Base-by-base conservation (phyloP, 1,140 invertebrate genomes). In the Hypothenemus hampei region DNA sequence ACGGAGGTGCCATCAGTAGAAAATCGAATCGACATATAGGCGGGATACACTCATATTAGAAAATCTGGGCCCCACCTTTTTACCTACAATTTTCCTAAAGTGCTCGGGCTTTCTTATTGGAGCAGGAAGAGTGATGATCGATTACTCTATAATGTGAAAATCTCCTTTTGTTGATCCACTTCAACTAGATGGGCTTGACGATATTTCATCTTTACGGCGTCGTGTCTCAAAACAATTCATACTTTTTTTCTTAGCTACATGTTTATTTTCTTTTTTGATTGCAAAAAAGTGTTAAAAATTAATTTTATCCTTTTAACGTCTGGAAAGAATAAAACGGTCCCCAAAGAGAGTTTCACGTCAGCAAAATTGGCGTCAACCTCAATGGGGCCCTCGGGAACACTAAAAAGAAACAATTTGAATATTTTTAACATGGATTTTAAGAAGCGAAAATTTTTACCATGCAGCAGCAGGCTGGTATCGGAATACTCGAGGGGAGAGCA, bases 381-480 rank as follows among this genome's bases (percentile, higher is more conserved):
- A 73, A 73, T 70, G 63, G 64, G 57, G 51, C 72, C 67, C 59
- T 21, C n/a, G 70, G 65, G 72, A 65, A 49, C 65, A 54, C 61
- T 72, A 70, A 72, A 71, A 68, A 68, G 65, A 67, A 65, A 69
- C 70, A 69, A 72, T 73, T 72, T 73, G 72, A 73, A 73, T 73
- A 73, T 73, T 72, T 73, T 69, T 66, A 65, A 72, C 71, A 71
- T 70, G 72, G 69, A 72, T 72, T 73, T 73, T 72, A 72, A 72
- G 69, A 67, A 69, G 69, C 70, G 69, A 68, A 70, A 70, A 72
- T 72, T 72, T 72, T 72, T 72, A 71, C 51, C 56, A 58, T 71
- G 50, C 59, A 58, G 46, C n/a, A n/a, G n/a, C n/a, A n/a, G n/a
- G n/a, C 40, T 59, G 58, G 47, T 51, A 51, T 50, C 54, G 58